phyloP scores from a whole-genome alignment of 1,140 invertebrate species.

The Ceratitis capitata region DNA sequence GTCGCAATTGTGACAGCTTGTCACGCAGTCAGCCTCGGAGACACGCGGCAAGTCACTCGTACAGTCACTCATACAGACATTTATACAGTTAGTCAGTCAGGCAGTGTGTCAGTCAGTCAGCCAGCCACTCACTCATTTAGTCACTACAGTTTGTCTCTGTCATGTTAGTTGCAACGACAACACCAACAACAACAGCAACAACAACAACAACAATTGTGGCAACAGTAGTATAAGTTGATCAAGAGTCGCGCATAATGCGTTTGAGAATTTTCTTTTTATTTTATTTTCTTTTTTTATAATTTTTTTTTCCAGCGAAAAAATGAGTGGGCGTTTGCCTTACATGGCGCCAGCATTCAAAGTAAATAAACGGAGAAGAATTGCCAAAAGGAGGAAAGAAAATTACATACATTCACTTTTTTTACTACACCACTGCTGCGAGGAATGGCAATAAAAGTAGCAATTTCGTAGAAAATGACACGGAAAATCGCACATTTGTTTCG shows the following conservation, averaged over 20 bases:
- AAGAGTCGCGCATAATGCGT: background rate
- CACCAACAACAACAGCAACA: too few species aligned
- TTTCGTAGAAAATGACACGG: conserved; percentile 1
- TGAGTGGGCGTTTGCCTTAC: background rate
- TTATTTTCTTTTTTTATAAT: background rate
- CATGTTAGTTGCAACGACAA: background rate
- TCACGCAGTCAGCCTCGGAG: background rate
- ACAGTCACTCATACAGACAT: background rate
- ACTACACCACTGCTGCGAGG: background rate
- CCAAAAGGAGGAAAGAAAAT: background rate
- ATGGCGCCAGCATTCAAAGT: background rate
- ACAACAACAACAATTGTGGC: too few species aligned
- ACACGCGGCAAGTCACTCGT: background rate
- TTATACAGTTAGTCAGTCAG: background rate
- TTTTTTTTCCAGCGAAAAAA: background rate
- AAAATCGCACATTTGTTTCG: conserved; percentile 29
- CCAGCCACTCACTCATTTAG: background rate
- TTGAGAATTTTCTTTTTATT: background rate
- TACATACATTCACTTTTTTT: background rate
- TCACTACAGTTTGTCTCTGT: background rate
- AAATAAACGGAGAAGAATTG: background rate
- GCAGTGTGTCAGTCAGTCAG: background rate
- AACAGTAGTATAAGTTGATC: conserved; percentile 27
- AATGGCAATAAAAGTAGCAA: conserved; percentile 16
- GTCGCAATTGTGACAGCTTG: conserved; percentile 19